Evolutionary conservation across 1,140 invertebrate species (phyloP), one percentile per base, ranked within the genome.

Genomic region (Pollicipes pollicipes): DNA sequence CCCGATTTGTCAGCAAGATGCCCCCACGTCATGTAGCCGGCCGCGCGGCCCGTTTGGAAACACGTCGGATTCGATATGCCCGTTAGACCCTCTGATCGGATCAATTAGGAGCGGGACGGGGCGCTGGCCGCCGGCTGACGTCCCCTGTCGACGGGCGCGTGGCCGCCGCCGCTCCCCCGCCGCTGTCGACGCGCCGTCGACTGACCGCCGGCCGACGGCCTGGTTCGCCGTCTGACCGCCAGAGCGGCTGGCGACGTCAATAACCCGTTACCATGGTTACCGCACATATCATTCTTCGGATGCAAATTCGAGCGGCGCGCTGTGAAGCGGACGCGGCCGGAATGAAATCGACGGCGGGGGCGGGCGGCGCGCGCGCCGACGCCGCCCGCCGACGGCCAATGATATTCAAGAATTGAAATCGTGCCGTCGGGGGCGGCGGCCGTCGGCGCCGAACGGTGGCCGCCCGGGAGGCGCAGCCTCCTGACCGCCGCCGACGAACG

Each of bases 371-470:
- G 45, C 45, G 45, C 45, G 45, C 45, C n/a, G n/a, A n/a, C n/a
- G n/a, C n/a, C 45, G 45, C 6, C 13, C 8, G 45, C 24, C 45
- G 24, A 58, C 45, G 45, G 45, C 45, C 45, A 58, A 58, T 58
- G 45, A 58, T 58, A 58, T 58, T 58, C 45, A 58, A 58, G 45
- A 58, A 58, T 58, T 58, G 45, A 58, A 58, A 58, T 58, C 45
- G 45, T 10, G 2, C 45, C 2, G 45, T n/a, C n/a, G 45, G 45
- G 2, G 45, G 45, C 13, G 45, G 21, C 45, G 45, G 45, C 32
- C 45, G 45, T 21, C 13, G 32, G 45, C 45, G 45, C 6, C 2
- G 24, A 58, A 21, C 13, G 45, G 45, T 58, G 45, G 45, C 45
- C 45, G 17, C 45, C 24, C 45, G 32, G 13, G 45, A 17, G 17